Base-by-base conservation (phyloP, 30 jellyfish, hydroid and myxozoan genomes). In the Morbakka virulenta region DNA sequence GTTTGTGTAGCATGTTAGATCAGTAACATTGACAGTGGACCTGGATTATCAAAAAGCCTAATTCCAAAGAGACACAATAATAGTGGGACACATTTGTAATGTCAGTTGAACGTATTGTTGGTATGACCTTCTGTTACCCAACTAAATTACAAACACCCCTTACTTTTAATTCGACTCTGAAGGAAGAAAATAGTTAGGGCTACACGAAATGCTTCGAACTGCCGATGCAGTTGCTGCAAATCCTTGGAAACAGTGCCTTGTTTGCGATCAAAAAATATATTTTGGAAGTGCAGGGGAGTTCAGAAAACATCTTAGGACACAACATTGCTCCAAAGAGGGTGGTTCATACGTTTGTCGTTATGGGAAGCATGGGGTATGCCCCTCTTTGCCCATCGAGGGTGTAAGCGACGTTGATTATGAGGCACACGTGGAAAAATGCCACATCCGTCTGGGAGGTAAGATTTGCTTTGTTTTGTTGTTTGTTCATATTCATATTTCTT, bases 301-400 rank as follows among this genome's bases (percentile, higher is more conserved):
- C 64, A 72, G 93, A 65, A 47, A 63, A 31, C 99, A 93, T 67
- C 79, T 93, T 14, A 81, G 97, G 82, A 78, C 28, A 32, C 51
- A 52, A 2, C 99, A 93, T 64, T 93, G 97, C 47, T 48, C 96
- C 0, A 86, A 93, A 65, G 99, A 93, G 77, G 99, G 99, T 4
- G 99, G 99, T 24, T 93, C 99, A 27, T 93, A 79, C 70, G 94
- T 93, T 24, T 93, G 99, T 62, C 94, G 86, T 51, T 93, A 93
- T 72, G 99, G 99, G 30, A 61, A 94, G 33, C 95, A 86, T 67
- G 90, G 94, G 29, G 97, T 93, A 28, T 93, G 99, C 72, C 96
- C 95, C 52, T 84, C 94, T 47, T 53, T 93, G 14, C 99, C 99
- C 4, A n/a, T 93, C 1, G 99, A 93, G 50, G 99, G 99, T 31